Base-by-base conservation (phyloP, 1,140 invertebrate genomes). In the Nasonia vitripennis region DNA sequence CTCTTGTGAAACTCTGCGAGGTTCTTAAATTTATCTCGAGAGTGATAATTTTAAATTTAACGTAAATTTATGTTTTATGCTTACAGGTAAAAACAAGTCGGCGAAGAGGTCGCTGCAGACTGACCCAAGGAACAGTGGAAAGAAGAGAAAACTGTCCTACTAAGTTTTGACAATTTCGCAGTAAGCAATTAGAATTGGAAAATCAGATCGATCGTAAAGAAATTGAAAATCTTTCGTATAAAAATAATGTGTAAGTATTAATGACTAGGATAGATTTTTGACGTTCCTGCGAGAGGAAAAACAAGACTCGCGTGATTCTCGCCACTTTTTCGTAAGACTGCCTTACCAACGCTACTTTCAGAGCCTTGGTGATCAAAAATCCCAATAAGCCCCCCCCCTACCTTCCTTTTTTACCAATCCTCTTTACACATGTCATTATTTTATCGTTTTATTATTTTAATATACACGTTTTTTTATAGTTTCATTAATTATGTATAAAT, bases 281-380 rank as follows among this genome's bases (percentile, higher is more conserved):
- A 83, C 81, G 81, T 86, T 83, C 85, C 81, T 86, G 81, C 85
- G 81, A 86, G 85, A 86, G 81, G 81, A 86, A 86, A 83, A 79
- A 83, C 74, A 83, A 86, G 74, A 83, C 67, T 86, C 81, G 81
- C 70, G 78, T 81, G 55, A 81, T 84, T 86, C 86, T 86, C 86
- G 86, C 81, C 86, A 84, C 82, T 80, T 84, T 84, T 86, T 86
- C 78, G 86, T 86, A 86, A 86, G 86, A 86, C 86, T 86, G 86
- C 86, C 82, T 83, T 86, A 67, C 86, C 78, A 84, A 70, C 11
- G 82, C 82, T 75, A 37, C 55, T 80, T 51, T 80, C 12, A 68
- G 45, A 80, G 86, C 86, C 31, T 81, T 86, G 82, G 86, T 86
- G 82, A 86, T 84, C 70, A 86, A 83, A 83, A 83, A 86, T 83